Evolutionary conservation across 2,113 vertebrate genomes (phyloP), one percentile per base, ranked within the genome.

Genomic region (Okapia johnstoni): DNA sequence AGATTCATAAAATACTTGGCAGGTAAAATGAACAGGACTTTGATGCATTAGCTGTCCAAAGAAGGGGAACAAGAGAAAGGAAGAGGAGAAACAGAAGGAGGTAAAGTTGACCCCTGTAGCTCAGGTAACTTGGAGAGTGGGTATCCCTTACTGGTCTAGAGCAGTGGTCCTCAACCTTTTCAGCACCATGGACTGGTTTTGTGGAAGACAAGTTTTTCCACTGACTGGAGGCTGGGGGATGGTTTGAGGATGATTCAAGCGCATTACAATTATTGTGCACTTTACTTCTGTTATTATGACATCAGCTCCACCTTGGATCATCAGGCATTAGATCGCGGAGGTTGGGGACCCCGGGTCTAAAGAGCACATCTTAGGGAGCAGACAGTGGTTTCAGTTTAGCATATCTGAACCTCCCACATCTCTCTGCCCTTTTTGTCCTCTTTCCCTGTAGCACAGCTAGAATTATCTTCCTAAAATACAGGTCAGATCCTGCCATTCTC

Each of bases 401-500:
- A 43, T 1, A 6, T 52, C 33, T n/a, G 55, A 55, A 79, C n/a
- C n/a, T 5, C 9, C 28, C 52, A n/a, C n/a, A 17, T 63, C 50
- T 33, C 52, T 73, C 43, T 36, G 30, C 19, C 2, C 54, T 33
- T 90, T 57, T 23, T 36, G 4, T 61, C 76, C 76, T 83, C 21
- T 13, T n/a, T 73, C 66, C 70, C 70, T 30, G 58, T 57, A 54
- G 36, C 2, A 12, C 46, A 70, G 4, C n/a, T 95, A 40, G 66
- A 77, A 61, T 88, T 36, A 46, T 48, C 92, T 92, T 88, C 40
- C 61, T 83, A 40, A 94, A 94, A 94, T 70, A 55, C 73, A 79
- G 40, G 77, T 89, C 58, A 13, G 8, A 14, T 77, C 12, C 36
- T 43, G 43, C 23, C 30, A 23, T 79, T 77, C 21, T 85, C 36